These are phyloP conservation scores for Chaenodraco wilsoni DNA, from an alignment of 2,797 vertebrate species.

Conservation along the genomic window DNA sequence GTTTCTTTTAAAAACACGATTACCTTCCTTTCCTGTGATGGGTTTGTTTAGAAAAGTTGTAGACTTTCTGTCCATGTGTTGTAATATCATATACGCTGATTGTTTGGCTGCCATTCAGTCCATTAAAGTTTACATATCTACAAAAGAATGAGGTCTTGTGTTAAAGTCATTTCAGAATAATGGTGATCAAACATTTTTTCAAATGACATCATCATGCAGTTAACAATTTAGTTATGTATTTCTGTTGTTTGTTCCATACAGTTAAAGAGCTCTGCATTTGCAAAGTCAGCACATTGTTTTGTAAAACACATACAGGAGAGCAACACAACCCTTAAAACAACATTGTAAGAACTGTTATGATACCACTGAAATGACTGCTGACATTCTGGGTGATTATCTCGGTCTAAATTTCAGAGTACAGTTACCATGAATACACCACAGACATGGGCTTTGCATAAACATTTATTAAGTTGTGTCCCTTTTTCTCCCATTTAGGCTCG, in stretches of 20 bases:
- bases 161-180: slow-evolving; percentile 9
- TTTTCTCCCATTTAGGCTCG: slow-evolving; percentile 55
- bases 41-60: too few relatives aligned
- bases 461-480: slow-evolving; percentile 66
- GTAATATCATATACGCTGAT: neutral
- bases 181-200: slow-evolving; percentile 51
- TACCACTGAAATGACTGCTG: slow-evolving; percentile 14
- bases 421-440: slow-evolving; percentile 54
- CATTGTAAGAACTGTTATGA: slow-evolving; percentile 42
- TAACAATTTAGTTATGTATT: slow-evolving; percentile 23
- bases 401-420: slow-evolving; percentile 26
- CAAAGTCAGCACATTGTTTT: slow-evolving; percentile 19
- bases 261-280: slow-evolving; percentile 12
- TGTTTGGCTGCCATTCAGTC: neutral
- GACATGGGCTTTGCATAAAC: slow-evolving; percentile 71
- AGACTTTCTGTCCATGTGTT: neutral
- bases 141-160: neutral
- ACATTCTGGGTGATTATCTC: slow-evolving; percentile 37
- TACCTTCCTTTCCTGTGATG: too few relatives aligned
- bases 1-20: too few relatives aligned
- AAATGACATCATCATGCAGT: slow-evolving; percentile 51
- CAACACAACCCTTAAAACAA: slow-evolving; percentile 34
- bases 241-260: slow-evolving; percentile 12
- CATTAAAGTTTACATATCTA: slow-evolving; percentile 21
- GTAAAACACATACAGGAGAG: slow-evolving; percentile 36